phyloP scores from a whole-genome alignment of 2,113 vertebrate genomes.

The Chiloscyllium plagiosum region DNA sequence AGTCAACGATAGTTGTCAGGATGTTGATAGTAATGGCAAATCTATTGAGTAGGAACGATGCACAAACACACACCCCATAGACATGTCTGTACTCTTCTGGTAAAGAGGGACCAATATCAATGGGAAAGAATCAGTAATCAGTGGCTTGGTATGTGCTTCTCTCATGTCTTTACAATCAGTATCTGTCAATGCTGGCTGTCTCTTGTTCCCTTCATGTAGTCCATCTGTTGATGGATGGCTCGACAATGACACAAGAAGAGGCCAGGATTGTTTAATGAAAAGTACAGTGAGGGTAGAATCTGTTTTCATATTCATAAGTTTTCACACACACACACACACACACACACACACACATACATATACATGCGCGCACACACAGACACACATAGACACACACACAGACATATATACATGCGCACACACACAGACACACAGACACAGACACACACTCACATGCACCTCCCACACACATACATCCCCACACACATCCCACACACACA shows the following conservation, averaged over 20 bases:
- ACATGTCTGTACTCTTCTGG: not conserved
- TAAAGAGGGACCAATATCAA: not conserved
- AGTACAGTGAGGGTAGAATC: not conserved
- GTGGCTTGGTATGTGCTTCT: not conserved
- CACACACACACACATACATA: not conserved
- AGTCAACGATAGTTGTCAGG: too few species aligned
- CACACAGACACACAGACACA: not conserved
- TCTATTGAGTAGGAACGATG: too few species aligned
- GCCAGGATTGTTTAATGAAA: not conserved
- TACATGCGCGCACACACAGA: too few species aligned
- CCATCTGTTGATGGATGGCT: not conserved
- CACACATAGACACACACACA: not conserved
- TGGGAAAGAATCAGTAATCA: not conserved
- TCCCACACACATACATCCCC: too few species aligned
- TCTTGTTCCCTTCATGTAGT: not conserved
- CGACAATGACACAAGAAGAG: not conserved
- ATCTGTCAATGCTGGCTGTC: not conserved
- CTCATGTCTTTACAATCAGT: not conserved
- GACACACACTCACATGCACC: not conserved
- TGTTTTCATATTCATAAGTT: not conserved
- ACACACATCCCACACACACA: too few species aligned
- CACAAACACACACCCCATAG: too few species aligned
- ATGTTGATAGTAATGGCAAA: too few species aligned
- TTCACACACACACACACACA: not conserved
- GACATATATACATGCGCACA: not conserved